Evolutionary conservation across 1,140 invertebrate genomes (phyloP).

Genomic region (Diabrotica virgifera): DNA sequence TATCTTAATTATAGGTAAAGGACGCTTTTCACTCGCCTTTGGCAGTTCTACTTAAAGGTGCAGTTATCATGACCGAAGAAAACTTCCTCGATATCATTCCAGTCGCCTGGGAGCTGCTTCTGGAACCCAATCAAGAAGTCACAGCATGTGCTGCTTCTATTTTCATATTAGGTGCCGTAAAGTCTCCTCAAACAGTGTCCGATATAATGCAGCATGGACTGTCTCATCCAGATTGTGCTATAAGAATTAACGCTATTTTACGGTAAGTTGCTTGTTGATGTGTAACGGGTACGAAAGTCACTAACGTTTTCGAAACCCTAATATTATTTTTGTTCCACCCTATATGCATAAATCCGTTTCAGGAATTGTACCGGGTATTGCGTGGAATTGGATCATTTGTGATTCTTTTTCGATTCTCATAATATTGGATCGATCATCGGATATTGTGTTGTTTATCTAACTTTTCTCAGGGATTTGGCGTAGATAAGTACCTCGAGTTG

Average conservation of each 20-base stretch:
- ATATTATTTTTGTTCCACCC: no score
- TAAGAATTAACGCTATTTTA: slow-evolving; percentile 75
- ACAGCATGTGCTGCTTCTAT: slow-evolving; percentile 80
- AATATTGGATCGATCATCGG: no score
- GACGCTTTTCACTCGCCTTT: slow-evolving; percentile 89
- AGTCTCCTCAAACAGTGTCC: slow-evolving; percentile 81
- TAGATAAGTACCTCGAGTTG: no score
- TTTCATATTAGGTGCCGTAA: slow-evolving; percentile 89
- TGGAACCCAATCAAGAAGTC: slow-evolving; percentile 63
- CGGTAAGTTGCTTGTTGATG: slow-evolving; percentile 66
- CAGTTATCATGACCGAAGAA: slow-evolving; percentile 84
- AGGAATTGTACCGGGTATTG: no score
- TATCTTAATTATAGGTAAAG: slow-evolving; percentile 56
- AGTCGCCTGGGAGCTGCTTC: slow-evolving; percentile 89
- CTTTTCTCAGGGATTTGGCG: no score
- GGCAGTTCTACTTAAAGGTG: slow-evolving; percentile 86
- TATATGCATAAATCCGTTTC: no score
- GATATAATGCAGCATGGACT: slow-evolving; percentile 86
- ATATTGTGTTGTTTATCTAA: no score
- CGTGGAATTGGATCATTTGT: no score
- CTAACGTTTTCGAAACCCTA: no score
- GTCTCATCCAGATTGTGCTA: slow-evolving; percentile 74
- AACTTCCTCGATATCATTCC: slow-evolving; percentile 83
- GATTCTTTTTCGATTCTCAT: no score
- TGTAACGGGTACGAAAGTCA: no score